A percentile compares a stretch with the other conserved stretches of the same genome.
Evolutionary conservation across 2,113 vertebrate genomes (phyloP).

Genomic region (Jacana jacana): DNA sequence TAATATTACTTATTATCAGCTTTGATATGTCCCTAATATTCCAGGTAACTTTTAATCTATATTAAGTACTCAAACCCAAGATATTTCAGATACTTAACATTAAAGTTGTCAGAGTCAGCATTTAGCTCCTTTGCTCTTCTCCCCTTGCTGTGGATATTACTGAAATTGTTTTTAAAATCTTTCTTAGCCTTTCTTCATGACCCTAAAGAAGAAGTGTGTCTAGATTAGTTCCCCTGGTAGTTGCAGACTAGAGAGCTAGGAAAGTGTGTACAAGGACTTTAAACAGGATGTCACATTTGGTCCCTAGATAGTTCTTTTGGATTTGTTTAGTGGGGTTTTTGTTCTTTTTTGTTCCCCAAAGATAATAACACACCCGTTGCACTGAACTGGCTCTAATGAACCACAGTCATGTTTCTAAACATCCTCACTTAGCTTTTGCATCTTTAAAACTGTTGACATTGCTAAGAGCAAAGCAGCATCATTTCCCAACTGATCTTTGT

Average conservation of each 20-base stretch:
- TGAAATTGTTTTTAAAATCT: slow-evolving; percentile 1
- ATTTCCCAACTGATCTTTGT: background rate
- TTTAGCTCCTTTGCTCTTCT: background rate
- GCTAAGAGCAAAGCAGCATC: background rate
- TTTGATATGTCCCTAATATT: background rate
- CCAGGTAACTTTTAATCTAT: background rate
- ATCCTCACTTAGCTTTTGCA: background rate
- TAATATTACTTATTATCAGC: no score
- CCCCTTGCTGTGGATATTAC: background rate
- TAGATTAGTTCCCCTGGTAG: background rate
- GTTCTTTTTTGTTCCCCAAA: background rate
- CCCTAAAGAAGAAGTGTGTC: background rate
- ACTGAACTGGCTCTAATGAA: slow-evolving; percentile 4
- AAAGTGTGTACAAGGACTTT: background rate
- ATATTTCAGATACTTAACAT: background rate
- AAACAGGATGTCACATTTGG: background rate
- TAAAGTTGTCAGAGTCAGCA: background rate
- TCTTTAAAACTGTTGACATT: background rate
- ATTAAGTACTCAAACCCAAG: background rate
- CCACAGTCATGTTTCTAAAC: background rate
- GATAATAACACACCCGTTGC: background rate
- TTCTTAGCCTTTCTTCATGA: background rate
- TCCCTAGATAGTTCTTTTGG: background rate
- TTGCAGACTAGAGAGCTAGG: background rate
- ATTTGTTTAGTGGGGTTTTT: background rate